Conservation (phyloP, 2,113 vertebrate species). For the Brachypteracias leptosomus region DNA sequence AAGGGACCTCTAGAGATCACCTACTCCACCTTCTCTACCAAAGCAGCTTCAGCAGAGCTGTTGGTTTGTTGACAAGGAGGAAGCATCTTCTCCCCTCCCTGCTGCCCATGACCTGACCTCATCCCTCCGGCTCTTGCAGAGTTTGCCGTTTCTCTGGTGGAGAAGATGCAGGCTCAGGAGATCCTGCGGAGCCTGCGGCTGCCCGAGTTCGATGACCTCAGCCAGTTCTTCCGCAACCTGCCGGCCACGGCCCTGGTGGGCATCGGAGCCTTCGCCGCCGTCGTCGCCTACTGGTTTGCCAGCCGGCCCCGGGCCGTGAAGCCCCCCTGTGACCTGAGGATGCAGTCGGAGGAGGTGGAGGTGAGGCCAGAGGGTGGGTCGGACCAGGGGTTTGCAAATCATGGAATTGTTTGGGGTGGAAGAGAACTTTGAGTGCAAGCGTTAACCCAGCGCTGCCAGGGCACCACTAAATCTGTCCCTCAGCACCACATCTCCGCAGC, state of each 20-base stretch:
- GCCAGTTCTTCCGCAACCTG: conserved; percentile 87
- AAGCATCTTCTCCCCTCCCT: background rate
- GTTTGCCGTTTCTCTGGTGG: conserved; percentile 85
- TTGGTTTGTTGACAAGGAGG: background rate
- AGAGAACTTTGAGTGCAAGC: background rate
- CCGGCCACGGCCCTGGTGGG: conserved; percentile 89
- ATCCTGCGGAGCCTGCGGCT: conserved; percentile 87
- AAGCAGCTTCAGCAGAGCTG: background rate
- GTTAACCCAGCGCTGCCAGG: background rate
- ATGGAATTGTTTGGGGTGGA: background rate
- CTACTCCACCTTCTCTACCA: no score
- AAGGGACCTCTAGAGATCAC: no score
- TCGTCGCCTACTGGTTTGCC: conserved; percentile 93
- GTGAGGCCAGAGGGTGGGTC: conserved; percentile 68
- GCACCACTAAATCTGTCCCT: background rate
- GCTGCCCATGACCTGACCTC: background rate
- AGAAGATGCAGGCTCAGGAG: conserved; percentile 96
- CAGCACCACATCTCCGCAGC: background rate
- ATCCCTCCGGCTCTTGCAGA: conserved; percentile 73
- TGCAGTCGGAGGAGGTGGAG: conserved; percentile 91
- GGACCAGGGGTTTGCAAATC: rapidly evolving
- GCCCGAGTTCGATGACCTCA: conserved; percentile 87
- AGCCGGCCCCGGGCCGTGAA: conserved; percentile 87
- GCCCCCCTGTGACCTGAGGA: conserved; percentile 88
- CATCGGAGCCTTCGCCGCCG: conserved; percentile 86